These are phyloP conservation scores for Hermodice carunculata DNA, from an alignment of 2,888 invertebrate genomes.

Conservation along the genomic window DNA sequence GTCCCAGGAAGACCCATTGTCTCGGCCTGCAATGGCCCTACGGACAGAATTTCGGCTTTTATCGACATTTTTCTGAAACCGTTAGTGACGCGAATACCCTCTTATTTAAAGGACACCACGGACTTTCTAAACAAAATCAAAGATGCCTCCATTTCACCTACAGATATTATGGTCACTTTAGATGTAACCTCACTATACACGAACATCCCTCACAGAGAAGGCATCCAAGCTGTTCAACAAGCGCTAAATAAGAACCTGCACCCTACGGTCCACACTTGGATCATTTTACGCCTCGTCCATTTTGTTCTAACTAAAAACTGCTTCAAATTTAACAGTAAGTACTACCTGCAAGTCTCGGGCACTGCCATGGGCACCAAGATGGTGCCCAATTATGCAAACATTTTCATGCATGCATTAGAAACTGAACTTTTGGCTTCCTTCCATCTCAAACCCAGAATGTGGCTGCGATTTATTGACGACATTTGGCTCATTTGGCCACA, in stretches of 20 bases:
- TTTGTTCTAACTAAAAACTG: background rate
- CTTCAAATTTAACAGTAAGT: background rate
- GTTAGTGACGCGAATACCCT: too few relatives aligned
- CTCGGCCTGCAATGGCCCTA: too few relatives aligned
- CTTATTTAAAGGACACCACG: too few relatives aligned
- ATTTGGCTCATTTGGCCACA: background rate
- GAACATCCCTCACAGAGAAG: too few relatives aligned
- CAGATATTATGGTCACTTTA: too few relatives aligned
- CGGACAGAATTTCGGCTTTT: too few relatives aligned
- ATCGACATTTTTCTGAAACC: too few relatives aligned
- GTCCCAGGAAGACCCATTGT: too few relatives aligned
- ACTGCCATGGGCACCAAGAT: slow-evolving; percentile 3
- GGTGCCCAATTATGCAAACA: slow-evolving; percentile 1
- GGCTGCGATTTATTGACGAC: background rate
- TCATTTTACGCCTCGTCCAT: background rate
- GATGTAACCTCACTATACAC: too few relatives aligned
- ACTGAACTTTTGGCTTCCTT: background rate
- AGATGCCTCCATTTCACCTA: too few relatives aligned
- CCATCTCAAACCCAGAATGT: background rate
- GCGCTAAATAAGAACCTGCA: background rate
- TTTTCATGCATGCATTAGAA: background rate
- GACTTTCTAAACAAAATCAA: too few relatives aligned
- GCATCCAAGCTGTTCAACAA: background rate
- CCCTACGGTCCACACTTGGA: background rate
- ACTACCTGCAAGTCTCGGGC: background rate